Evolutionary conservation across 2,888 invertebrate genomes (phyloP).

Genomic region (Clitarchus hookeri): DNA sequence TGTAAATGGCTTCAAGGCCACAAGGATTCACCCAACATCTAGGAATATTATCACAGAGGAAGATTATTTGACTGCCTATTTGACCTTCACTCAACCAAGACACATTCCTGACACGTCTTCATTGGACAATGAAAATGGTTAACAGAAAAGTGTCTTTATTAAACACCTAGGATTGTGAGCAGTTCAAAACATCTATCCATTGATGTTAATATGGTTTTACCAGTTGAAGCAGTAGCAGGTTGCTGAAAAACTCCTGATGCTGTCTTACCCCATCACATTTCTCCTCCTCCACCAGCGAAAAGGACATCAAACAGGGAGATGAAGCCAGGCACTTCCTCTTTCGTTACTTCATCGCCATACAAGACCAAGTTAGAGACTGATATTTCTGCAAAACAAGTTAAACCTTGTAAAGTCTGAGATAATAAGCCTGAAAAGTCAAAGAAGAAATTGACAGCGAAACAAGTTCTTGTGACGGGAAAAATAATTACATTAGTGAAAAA

Average conservation of each 20-base stretch:
- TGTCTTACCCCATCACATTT: background rate
- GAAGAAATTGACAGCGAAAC: background rate
- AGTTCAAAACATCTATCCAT: background rate
- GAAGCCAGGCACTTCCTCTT: conserved; percentile 10
- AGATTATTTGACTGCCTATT: background rate
- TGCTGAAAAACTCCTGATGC: conserved; percentile 7
- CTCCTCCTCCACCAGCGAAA: conserved; percentile 11
- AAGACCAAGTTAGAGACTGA: conserved; percentile 1
- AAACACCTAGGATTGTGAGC: background rate
- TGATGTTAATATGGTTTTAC: background rate
- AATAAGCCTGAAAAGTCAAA: background rate
- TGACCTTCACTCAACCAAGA: background rate
- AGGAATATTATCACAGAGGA: conserved; percentile 1
- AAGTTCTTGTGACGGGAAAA: background rate
- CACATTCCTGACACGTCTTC: background rate
- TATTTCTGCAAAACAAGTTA: background rate
- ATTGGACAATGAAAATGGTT: background rate
- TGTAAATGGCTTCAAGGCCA: conserved; percentile 43
- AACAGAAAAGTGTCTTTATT: no score
- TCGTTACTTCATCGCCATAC: background rate
- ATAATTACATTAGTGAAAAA: background rate
- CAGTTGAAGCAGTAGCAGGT: background rate
- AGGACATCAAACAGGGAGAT: conserved; percentile 4
- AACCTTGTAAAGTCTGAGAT: no score
- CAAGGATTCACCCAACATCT: conserved; percentile 5